Evolutionary conservation across 2,113 vertebrate genomes (phyloP).

Genomic region (Hippocampus guttulatus): DNA sequence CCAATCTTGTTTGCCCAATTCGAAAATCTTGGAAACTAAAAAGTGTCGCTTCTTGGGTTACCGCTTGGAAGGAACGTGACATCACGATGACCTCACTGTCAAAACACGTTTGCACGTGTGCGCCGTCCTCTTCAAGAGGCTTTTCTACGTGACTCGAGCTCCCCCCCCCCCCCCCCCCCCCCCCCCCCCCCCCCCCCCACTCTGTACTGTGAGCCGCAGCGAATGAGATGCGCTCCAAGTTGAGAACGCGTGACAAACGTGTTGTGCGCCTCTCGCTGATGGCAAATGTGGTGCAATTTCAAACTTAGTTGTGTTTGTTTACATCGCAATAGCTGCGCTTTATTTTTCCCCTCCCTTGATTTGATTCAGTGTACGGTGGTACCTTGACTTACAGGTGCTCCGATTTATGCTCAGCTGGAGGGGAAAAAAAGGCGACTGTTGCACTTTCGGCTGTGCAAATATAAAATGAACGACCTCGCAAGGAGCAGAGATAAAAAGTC

Average conservation of each 20-base stretch:
- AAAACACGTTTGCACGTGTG: conserved; percentile 70
- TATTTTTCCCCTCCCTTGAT: not conserved
- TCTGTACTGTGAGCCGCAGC: conserved; percentile 43
- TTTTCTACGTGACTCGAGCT: conserved; percentile 56
- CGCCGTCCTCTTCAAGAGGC: conserved; percentile 63
- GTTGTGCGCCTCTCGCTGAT: not conserved
- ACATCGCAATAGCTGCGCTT: conserved; percentile 26
- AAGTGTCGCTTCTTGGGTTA: not conserved
- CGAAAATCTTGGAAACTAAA: too few relatives aligned
- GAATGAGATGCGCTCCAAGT: not conserved
- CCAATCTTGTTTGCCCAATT: not conserved
- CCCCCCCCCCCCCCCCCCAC: too few relatives aligned
- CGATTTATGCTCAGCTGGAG: not conserved
- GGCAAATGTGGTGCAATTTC: conserved; percentile 36
- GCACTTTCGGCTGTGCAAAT: too few relatives aligned
- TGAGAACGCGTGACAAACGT: not conserved
- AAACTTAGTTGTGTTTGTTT: conserved; percentile 39
- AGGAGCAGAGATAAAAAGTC: too few relatives aligned
- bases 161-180: too few relatives aligned
- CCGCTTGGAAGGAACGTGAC: not conserved
- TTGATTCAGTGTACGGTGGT: not conserved
- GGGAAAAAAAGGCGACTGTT: too few relatives aligned
- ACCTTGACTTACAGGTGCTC: not conserved
- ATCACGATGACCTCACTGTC: conserved; percentile 63
- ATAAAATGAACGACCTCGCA: too few relatives aligned